Percentiles rank a stretch among this genome's conserved stretches.
These are phyloP conservation scores for Morphnarchus princeps DNA, from an alignment of 2,113 vertebrate species.

Conservation along the genomic window DNA sequence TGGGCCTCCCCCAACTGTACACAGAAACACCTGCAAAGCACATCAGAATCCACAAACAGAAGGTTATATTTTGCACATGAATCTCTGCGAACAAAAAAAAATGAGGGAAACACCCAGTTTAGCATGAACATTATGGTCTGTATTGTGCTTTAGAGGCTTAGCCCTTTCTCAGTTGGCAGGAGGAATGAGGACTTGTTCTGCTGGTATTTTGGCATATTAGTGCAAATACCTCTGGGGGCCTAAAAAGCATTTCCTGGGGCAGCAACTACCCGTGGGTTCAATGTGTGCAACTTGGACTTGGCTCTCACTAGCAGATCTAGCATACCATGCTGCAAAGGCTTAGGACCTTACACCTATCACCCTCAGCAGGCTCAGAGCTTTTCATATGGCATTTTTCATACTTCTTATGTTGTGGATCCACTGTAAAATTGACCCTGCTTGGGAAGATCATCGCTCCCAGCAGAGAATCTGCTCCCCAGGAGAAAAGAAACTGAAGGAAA, in stretches of 20 bases:
- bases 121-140: background rate
- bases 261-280: background rate
- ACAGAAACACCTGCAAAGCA: background rate
- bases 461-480: background rate
- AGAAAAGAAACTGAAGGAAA: background rate
- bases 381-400: background rate
- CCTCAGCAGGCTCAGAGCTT: background rate
- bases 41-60: background rate
- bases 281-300: background rate
- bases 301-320: background rate
- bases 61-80: background rate
- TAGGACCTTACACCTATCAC: background rate
- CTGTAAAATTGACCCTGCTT: background rate
- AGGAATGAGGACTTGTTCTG: background rate
- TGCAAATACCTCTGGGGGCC: background rate
- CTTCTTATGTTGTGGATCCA: background rate
- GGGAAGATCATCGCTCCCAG: background rate
- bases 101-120: background rate
- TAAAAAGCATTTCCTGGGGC: background rate
- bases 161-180: background rate
- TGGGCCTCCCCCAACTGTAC: background rate
- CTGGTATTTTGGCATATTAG: background rate
- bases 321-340: background rate
- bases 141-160: background rate
- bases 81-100: background rate